These are phyloP conservation scores for Peromyscus aztecus DNA, from an alignment of 2,797 vertebrate genomes.

Conservation along the genomic window DNA sequence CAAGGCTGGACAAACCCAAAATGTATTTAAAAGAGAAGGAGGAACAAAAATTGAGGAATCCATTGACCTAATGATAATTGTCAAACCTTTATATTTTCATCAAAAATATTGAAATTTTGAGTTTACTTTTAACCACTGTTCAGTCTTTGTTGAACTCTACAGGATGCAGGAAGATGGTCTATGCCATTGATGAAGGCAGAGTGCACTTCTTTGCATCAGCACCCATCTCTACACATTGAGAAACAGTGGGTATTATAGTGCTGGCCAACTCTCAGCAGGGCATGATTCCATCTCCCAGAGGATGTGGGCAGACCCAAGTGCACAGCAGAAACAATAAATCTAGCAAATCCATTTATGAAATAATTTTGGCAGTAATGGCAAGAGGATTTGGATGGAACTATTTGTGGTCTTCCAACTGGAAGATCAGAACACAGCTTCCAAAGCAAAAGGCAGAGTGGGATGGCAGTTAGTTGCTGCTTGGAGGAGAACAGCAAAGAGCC, in stretches of 20 bases:
- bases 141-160: neutral
- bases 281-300: conserved; percentile 1
- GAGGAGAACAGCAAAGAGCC: conserved; percentile 67
- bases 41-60: neutral
- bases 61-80: neutral
- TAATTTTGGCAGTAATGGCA: conserved; percentile 65
- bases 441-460: conserved; percentile 68
- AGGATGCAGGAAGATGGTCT: neutral
- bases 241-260: neutral
- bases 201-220: neutral
- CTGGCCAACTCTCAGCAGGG: conserved; percentile 12
- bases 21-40: neutral
- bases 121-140: conserved; percentile 2
- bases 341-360: conserved; percentile 76
- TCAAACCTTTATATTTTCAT: neutral
- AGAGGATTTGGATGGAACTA: conserved; percentile 69
- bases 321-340: conserved; percentile 70
- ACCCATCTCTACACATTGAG: neutral
- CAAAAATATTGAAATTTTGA: neutral
- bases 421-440: conserved; percentile 71
- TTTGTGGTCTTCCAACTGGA: conserved; percentile 82
- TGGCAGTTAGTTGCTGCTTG: conserved; percentile 78
- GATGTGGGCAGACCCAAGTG: conserved; percentile 38
- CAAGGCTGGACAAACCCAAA: neutral
- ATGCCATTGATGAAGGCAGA: neutral